Base-by-base conservation (phyloP, 2,888 invertebrate species). In the Amphipyra berbera region DNA sequence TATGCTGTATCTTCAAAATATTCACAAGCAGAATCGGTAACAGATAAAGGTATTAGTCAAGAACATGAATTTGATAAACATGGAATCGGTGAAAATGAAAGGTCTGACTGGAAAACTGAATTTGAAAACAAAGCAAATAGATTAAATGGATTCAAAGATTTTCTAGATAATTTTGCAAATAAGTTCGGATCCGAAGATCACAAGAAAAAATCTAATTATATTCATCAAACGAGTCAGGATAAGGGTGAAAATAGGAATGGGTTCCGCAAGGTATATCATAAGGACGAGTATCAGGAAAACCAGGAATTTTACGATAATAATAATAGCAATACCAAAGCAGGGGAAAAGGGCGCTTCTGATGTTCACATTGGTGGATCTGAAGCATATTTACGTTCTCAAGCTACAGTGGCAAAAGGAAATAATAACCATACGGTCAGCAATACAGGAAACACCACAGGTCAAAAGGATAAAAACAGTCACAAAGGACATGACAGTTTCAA, bases 251-350 rank as follows among this genome's bases (percentile, higher is more conserved):
- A 89, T 30, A 88, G 80, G 50, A 93, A 91, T 78, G 93, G 93
- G 14, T 93, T 91, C 68, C 88, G 85, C 61, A 87, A 87, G 77
- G 89, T 93, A 21, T 93, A 93, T 69, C 91, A 91, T 67, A 94
- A 93, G 68, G 92, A 94, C 60, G 93, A 94, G 73, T 94, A 91
- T 80, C 86, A 89, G 65, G 92, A 92, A 77, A 90, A 93, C 56
- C 90, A 93, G 40, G 91, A 94, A 61, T 93, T 92, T 68, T 92
- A 82, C 66, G 92, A 93, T 68, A 91, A 93, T 69, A 88, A 81
- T 14, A 88, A 88, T 52, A 90, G 85, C 40, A 89, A 72, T 48
- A 76, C 79, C 46, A 81, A 84, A 47, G 80, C 80, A 12, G 83
- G 88, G 68, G 91, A 92, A 64, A 88, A 78, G 3, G 90, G 85